Base-by-base conservation (phyloP, 1,140 invertebrate genomes). In the Parasteatoda tepidariorum region DNA sequence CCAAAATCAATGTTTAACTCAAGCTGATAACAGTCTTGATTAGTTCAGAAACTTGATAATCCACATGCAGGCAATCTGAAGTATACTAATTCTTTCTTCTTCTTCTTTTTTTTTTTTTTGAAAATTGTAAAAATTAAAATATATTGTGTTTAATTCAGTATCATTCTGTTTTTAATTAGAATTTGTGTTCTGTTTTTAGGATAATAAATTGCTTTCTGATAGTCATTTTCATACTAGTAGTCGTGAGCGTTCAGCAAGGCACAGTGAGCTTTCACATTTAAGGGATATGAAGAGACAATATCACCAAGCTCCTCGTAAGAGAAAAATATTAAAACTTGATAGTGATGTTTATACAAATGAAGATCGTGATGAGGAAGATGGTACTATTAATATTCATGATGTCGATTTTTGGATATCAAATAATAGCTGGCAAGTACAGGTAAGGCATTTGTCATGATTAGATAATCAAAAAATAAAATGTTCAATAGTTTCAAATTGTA, bases 211-310 rank as follows among this genome's bases (percentile, higher is more conserved):
- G 22, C 24, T 83, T 33, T 59, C 81, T 33, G 70, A 73, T 22
- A 34, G 26, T 5, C 55, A 74, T n/a, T 26, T 26, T 28, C 87
- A 85, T 66, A 84, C 84, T n/a, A 88, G 85, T 0, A 95, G 94
- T 86, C 90, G 93, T 0, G 95, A 98, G 87, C 90, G 97, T 67
- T 89, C 93, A 0, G 90, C 94, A 62, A 91, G 95, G 83, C 92
- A 97, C 87, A 96, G 96, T 0, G 96, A 98, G 89, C 88, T 98
- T 38, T 95, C 95, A 87, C 92, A 96, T 64, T 89, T 98, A 6
- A 93, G 93, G 87, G 92, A 94, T 30, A 88, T 98, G 85, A 94
- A 95, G 89, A 92, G 93, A 83, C 93, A 93, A 85, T 88, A 89
- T 75, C 89, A 91, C 76, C 92, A 92, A 84, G 92, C 92, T 61